Evolutionary conservation across 2,888 invertebrate genomes (phyloP), one percentile per base, ranked within the genome.

Genomic region (Xanthia icteritia): DNA sequence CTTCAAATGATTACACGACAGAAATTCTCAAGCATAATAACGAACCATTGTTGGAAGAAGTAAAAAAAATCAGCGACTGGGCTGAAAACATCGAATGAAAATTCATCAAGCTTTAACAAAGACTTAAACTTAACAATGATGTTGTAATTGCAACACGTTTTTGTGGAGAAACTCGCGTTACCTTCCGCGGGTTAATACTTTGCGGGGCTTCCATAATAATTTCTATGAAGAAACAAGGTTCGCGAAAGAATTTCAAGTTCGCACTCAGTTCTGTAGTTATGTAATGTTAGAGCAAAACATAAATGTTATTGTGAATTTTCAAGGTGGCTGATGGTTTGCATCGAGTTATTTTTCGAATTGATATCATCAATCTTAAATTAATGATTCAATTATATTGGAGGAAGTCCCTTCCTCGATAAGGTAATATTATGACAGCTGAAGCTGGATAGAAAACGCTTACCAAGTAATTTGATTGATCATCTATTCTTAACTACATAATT

Each of bases 71-170:
- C 69, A 54, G 76, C 56, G 76, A 76, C 61, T 76, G 42, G 11
- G 9, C 83, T 82, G 83, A 84, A 89, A 85, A 76, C 45, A 86
- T 84, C 81, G 61, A 86, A 86, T 82, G 82, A 89, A 88, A 89
- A 88, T 83, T 86, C 82, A 84, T 88, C 79, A 86, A 87, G 73
- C 73, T 76, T 72, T 27, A 77, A 85, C 80, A 85, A 88, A 88
- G 80, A 72, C 27, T 91, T 89, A 89, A 87, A 88, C 85, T 87
- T 81, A 84, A 92, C 91, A 91, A 92, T 89, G 86, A 86, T 85
- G 83, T 85, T 61, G 85, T 90, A 90, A 92, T 91, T 91, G 90
- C 89, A 90, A 79, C 84, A 87, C 82, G 76, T 81, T 86, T 87
- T 86, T 79, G 68, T 69, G 63, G 13, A 45, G 65, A 36, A 73